Percentiles rank a stretch among this genome's conserved stretches.
Evolutionary conservation across 1,140 invertebrate genomes (phyloP).

Genomic region (Drosophila orosa): DNA sequence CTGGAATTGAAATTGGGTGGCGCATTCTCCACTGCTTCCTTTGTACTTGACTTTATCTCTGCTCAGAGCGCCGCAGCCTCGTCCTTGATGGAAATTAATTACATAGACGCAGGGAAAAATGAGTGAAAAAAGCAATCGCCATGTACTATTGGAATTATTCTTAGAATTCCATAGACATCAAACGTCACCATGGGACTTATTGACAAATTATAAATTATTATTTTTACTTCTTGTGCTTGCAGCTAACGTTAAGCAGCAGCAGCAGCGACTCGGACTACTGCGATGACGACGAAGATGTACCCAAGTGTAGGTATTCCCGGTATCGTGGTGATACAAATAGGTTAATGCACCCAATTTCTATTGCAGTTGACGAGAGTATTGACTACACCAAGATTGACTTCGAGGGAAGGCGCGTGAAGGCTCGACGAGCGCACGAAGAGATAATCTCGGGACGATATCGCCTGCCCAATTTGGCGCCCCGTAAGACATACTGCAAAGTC

Average conservation of each 20-base stretch:
- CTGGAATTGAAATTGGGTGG: slow-evolving; percentile 18
- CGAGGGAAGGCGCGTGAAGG: slow-evolving; percentile 78
- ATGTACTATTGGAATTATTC: neutral
- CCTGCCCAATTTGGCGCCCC: slow-evolving; percentile 77
- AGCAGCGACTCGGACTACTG: slow-evolving; percentile 81
- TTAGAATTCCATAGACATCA: no score
- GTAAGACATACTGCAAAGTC: slow-evolving; percentile 41
- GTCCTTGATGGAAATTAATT: slow-evolving; percentile 77
- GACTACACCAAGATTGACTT: slow-evolving; percentile 83
- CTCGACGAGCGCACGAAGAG: slow-evolving; percentile 80
- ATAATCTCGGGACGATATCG: slow-evolving; percentile 83
- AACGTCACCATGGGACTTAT: neutral
- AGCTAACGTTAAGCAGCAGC: slow-evolving; percentile 78
- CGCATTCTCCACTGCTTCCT: slow-evolving; percentile 54
- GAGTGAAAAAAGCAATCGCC: neutral
- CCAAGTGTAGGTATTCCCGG: slow-evolving; percentile 59
- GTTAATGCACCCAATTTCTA: neutral
- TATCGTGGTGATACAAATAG: no score
- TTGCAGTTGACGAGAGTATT: slow-evolving; percentile 76
- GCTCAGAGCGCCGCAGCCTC: slow-evolving; percentile 20
- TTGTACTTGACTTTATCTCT: slow-evolving; percentile 67
- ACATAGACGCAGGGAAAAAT: slow-evolving; percentile 26
- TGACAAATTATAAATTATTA: neutral
- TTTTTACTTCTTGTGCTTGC: slow-evolving; percentile 21
- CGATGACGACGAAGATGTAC: slow-evolving; percentile 78